These are phyloP conservation scores for Diachrysia chrysitis DNA, from an alignment of 2,888 invertebrate genomes.

Conservation along the genomic window DNA sequence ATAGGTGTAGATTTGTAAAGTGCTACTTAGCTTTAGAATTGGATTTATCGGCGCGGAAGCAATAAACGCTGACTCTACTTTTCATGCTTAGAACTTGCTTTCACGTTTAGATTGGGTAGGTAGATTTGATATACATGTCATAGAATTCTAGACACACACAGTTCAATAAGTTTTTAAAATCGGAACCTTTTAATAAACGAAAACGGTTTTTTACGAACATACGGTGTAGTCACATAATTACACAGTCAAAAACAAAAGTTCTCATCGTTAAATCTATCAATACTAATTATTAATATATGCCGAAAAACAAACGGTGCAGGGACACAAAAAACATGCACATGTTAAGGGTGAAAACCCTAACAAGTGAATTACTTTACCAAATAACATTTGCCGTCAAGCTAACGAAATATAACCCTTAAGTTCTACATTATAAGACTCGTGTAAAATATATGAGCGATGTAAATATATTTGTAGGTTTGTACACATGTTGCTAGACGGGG, in stretches of 20 bases:
- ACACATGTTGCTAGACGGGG: constrained; percentile 83
- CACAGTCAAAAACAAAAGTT: constrained; percentile 25
- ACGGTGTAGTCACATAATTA: not conserved
- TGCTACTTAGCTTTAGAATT: not conserved
- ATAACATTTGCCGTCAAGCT: constrained; percentile 26
- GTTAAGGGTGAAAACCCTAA: constrained; percentile 82
- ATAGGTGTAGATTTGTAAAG: not conserved
- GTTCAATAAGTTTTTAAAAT: too few relatives aligned
- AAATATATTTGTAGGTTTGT: constrained; percentile 73
- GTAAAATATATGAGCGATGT: constrained; percentile 2
- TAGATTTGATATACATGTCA: not conserved
- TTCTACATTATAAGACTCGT: constrained; percentile 29
- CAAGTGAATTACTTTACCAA: constrained; percentile 79
- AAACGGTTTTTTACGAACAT: not conserved
- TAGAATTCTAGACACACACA: not conserved
- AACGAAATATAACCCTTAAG: constrained; percentile 59
- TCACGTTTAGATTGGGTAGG: not conserved
- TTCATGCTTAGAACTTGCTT: constrained; percentile 3
- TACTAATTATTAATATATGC: constrained; percentile 68
- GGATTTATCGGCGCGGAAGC: not conserved
- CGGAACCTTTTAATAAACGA: not conserved
- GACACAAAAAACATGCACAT: constrained; percentile 80
- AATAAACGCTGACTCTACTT: not conserved
- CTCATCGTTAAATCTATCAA: constrained; percentile 63
- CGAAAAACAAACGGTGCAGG: constrained; percentile 75